phyloP scores from a whole-genome alignment of 2,888 invertebrate genomes.

The Oxytorus armatus region DNA sequence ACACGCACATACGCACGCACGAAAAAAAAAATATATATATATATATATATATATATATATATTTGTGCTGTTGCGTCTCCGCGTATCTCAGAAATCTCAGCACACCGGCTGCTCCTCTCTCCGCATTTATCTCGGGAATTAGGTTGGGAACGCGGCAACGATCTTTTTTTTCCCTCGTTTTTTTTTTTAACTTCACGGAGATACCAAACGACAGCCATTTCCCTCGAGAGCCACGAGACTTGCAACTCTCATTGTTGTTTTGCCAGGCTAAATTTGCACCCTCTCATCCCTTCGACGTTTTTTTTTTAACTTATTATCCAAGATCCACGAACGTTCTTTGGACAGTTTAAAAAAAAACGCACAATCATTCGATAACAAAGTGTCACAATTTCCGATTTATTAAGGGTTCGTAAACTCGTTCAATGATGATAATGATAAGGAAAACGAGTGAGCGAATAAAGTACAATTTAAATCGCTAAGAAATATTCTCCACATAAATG shows the following conservation, averaged over 20 bases:
- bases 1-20: conserved; percentile 2
- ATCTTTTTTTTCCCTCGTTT: conserved; percentile 38
- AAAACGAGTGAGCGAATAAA: no score
- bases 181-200: conserved; percentile 54
- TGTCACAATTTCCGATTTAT: neutral
- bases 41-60: conserved; percentile 15
- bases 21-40: no score
- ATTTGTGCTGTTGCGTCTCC: conserved; percentile 17
- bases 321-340: conserved; percentile 24
- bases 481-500: no score
- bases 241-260: conserved; percentile 42
- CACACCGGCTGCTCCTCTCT: conserved; percentile 65
- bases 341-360: neutral
- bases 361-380: neutral
- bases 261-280: conserved; percentile 46
- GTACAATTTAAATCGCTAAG: no score
- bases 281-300: conserved; percentile 39
- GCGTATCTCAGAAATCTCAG: conserved; percentile 66
- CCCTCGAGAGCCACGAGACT: conserved; percentile 49
- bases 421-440: no score
- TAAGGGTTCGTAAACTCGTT: no score
- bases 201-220: conserved; percentile 62
- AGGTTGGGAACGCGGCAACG: conserved; percentile 76
- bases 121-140: conserved; percentile 81
- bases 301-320: conserved; percentile 48